phyloP scores from a whole-genome alignment of 2,113 vertebrate species.

The Ploceus nigricollis region DNA sequence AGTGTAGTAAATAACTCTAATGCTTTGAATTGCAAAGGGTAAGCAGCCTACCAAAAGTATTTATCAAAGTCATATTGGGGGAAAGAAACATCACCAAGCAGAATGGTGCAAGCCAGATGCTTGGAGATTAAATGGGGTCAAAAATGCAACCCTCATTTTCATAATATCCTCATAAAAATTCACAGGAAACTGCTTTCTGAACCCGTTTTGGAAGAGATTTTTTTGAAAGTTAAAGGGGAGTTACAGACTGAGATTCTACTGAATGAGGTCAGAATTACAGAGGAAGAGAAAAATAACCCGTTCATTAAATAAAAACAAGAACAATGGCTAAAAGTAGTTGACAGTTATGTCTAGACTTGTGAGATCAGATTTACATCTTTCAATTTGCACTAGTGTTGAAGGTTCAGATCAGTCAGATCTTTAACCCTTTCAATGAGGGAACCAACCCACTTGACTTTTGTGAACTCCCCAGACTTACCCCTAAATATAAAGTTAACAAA shows the following conservation, averaged over 20 bases:
- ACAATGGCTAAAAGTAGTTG: neutral
- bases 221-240: neutral
- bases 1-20: conserved; percentile 46
- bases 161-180: conserved; percentile 56
- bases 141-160: conserved; percentile 53
- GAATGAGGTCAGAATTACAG: neutral
- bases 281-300: neutral
- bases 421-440: neutral
- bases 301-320: conserved; percentile 2
- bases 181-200: conserved; percentile 58
- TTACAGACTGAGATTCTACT: neutral
- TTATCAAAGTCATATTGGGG: conserved; percentile 57
- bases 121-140: conserved; percentile 67
- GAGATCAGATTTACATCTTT: conserved; percentile 19
- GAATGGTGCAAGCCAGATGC: conserved; percentile 63
- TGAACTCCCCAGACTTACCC: neutral
- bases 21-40: conserved; percentile 60
- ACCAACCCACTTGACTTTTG: neutral
- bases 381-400: neutral
- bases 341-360: neutral
- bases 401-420: neutral
- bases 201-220: conserved; percentile 23
- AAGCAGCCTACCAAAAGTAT: conserved; percentile 40
- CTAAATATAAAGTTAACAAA: neutral
- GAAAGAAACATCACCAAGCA: conserved; percentile 48